These are phyloP conservation scores for Neodon shergylaensis DNA, from an alignment of 2,113 vertebrate genomes.

Conservation along the genomic window DNA sequence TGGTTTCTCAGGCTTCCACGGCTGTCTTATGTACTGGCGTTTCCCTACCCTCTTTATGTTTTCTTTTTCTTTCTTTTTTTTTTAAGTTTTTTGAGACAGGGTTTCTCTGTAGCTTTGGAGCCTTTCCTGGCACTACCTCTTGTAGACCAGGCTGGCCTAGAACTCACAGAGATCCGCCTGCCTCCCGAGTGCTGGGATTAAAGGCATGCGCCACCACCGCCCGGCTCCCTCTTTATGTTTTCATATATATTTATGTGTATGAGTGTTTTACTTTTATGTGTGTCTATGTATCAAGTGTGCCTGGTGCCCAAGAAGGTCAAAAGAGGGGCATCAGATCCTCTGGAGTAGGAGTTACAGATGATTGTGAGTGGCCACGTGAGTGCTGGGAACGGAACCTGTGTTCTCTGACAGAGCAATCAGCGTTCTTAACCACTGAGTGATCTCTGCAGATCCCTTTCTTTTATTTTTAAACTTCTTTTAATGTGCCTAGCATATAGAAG, in stretches of 20 bases:
- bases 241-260: background rate
- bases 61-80: no score
- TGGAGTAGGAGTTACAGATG: background rate
- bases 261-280: background rate
- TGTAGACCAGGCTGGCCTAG: no score
- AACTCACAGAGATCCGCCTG: no score
- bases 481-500: background rate
- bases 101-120: no score
- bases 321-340: background rate
- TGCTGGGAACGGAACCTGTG: background rate
- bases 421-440: background rate
- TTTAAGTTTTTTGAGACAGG: no score
- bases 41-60: background rate
- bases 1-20: background rate
- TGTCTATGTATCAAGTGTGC: background rate
- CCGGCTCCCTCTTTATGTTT: background rate
- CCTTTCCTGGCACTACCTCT: no score
- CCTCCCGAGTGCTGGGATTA: no score
- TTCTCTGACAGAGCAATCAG: background rate
- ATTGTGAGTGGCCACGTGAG: background rate
- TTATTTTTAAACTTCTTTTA: background rate
- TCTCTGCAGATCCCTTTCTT: background rate
- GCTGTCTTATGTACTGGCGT: rapidly evolving
- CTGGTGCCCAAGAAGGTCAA: background rate
- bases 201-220: no score